These are phyloP conservation scores for Potorous gilbertii DNA, from an alignment of 2,797 vertebrate species.

Conservation along the genomic window DNA sequence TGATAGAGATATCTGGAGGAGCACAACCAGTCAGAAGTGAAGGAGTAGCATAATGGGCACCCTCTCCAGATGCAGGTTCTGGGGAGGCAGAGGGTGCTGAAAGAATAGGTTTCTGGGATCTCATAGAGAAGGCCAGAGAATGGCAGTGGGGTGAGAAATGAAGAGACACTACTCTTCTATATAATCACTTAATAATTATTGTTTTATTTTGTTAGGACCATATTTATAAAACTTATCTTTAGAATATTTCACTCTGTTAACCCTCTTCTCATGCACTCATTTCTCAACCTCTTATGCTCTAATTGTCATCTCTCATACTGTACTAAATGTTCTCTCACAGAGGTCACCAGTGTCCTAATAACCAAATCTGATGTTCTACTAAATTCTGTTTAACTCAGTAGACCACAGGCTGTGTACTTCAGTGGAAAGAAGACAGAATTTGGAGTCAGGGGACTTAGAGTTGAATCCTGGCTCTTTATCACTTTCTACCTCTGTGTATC, in stretches of 20 bases:
- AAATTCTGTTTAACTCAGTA: not conserved
- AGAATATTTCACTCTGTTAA: not conserved
- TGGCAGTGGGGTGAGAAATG: not conserved
- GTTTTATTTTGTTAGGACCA: not conserved
- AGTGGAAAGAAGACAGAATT: not conserved
- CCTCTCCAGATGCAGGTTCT: not conserved
- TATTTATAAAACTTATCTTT: not conserved
- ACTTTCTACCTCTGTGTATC: not conserved
- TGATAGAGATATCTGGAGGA: not conserved
- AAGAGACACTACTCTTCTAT: not conserved
- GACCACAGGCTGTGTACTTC: not conserved
- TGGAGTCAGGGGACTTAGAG: not conserved
- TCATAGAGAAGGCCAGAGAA: not conserved
- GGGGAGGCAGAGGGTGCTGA: not conserved
- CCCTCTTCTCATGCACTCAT: not conserved
- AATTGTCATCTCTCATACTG: not conserved
- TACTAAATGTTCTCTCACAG: not conserved
- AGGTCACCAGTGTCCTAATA: not conserved
- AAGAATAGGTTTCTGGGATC: not conserved
- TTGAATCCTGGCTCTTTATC: not conserved
- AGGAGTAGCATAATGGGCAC: not conserved
- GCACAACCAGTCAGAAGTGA: not conserved
- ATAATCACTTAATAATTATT: not conserved
- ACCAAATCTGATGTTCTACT: not conserved
- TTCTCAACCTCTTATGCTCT: not conserved